These are phyloP conservation scores for Steatornis caripensis DNA, from an alignment of 2,113 vertebrate genomes.

Conservation along the genomic window DNA sequence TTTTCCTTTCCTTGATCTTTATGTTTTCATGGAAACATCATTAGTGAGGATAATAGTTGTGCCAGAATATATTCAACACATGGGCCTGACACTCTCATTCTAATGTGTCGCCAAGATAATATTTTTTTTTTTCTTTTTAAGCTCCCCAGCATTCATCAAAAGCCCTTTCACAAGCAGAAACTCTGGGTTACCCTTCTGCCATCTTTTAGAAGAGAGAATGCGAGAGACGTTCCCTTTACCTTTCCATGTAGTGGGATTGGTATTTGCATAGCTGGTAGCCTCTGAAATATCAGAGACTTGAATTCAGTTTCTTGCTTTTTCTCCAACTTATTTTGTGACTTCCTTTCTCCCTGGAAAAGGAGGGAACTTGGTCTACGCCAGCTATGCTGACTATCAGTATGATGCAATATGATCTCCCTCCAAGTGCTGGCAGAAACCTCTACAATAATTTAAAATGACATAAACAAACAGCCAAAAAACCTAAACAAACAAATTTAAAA, in stretches of 20 bases:
- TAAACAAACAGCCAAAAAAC: not conserved
- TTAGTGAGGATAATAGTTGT: conserved; percentile 40
- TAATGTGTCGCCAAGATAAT: not conserved
- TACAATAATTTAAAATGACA: not conserved
- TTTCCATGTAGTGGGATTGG: not conserved
- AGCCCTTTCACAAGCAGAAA: not conserved
- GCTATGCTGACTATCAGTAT: not conserved
- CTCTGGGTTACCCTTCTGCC: not conserved
- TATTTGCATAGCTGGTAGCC: not conserved
- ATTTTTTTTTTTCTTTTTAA: not conserved
- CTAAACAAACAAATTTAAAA: not conserved
- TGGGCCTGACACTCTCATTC: not conserved
- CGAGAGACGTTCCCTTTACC: not conserved
- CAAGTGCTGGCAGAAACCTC: not conserved
- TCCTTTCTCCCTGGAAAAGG: not conserved
- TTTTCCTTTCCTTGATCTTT: conserved; percentile 52
- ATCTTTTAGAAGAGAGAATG: not conserved
- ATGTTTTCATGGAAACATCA: conserved; percentile 35
- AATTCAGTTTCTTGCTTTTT: not conserved
- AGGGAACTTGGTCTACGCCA: not conserved
- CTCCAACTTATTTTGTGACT: not conserved
- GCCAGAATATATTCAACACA: conserved; percentile 39
- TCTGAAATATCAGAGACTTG: not conserved
- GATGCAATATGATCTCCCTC: not conserved
- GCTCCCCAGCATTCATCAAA: not conserved